Conservation (phyloP, 2,888 invertebrate species). For the Andrena trimmerana region DNA sequence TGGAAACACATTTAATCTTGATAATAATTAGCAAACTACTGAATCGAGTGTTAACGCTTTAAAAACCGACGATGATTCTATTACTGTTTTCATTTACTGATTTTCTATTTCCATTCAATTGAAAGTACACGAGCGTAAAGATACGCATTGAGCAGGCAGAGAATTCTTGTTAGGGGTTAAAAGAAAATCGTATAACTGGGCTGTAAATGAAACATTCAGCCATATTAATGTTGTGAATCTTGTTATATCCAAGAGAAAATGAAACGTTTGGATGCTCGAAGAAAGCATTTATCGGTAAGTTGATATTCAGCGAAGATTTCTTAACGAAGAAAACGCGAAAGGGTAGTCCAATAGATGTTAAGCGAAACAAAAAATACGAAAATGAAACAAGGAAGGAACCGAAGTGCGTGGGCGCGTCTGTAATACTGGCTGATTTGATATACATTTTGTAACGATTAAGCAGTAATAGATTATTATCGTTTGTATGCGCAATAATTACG, state of each 20-base stretch:
- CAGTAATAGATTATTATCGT: conserved; percentile 63
- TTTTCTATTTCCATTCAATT: not conserved
- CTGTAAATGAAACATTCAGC: conserved; percentile 51
- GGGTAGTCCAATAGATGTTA: conserved; percentile 6
- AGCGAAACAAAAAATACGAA: conserved; percentile 3
- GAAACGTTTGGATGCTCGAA: conserved; percentile 32
- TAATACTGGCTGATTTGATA: conserved; percentile 41
- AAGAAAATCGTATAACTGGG: conserved; percentile 3
- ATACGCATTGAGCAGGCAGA: not conserved
- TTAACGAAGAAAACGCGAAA: conserved; percentile 21
- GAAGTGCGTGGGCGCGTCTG: not conserved
- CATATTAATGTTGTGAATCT: conserved; percentile 29
- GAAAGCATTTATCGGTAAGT: conserved; percentile 24
- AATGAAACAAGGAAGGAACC: not conserved
- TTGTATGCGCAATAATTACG: conserved; percentile 67
- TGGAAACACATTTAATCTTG: not conserved
- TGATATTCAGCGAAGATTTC: conserved; percentile 41
- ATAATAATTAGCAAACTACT: too few species aligned
- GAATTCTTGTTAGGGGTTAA: conserved; percentile 37
- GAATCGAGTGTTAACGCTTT: not conserved
- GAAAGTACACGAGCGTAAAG: not conserved
- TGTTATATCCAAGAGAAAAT: conserved; percentile 28
- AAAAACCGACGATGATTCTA: not conserved
- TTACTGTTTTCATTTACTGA: not conserved
- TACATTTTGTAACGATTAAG: conserved; percentile 60